Percentiles rank a stretch among this genome's conserved stretches.
phyloP scores from a whole-genome alignment of 2,888 invertebrate genomes.

The Archaeoteleia sp. region DNA sequence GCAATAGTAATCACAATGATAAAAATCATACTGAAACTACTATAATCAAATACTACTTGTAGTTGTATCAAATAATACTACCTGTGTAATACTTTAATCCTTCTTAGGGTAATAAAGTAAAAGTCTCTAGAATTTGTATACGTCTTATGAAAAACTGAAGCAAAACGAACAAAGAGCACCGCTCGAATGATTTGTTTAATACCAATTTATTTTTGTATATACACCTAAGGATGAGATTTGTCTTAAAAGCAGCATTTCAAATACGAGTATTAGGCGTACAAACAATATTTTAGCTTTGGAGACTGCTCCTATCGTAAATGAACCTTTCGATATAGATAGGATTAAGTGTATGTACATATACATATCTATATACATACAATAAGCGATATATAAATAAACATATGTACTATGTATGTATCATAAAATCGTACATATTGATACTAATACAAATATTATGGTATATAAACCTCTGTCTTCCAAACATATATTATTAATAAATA shows the following conservation, averaged over 20 bases:
- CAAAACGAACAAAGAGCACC: constrained; percentile 9
- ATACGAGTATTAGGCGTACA: constrained; percentile 1
- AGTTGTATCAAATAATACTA: too few species aligned
- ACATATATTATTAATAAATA: constrained; percentile 63
- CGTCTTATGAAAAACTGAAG: too few species aligned
- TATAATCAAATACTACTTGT: too few species aligned
- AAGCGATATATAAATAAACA: constrained; percentile 24
- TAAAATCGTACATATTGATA: constrained; percentile 27
- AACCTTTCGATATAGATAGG: constrained; percentile 5
- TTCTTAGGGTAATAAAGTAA: too few species aligned
- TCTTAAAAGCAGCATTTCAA: background rate
- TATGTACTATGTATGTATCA: constrained; percentile 33
- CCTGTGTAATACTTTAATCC: too few species aligned
- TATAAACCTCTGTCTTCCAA: constrained; percentile 74
- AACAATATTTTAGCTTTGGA: constrained; percentile 12
- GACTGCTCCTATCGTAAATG: constrained; percentile 13
- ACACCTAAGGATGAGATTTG: background rate
- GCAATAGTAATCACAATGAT: too few species aligned
- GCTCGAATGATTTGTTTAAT: background rate
- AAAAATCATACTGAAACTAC: too few species aligned
- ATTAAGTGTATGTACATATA: constrained; percentile 24
- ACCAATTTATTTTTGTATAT: background rate
- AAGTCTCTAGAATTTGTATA: too few species aligned
- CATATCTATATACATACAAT: constrained; percentile 20
- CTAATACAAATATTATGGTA: constrained; percentile 58